Conservation (phyloP, 2,113 vertebrate species). For the Pollimyrus isidori region DNA sequence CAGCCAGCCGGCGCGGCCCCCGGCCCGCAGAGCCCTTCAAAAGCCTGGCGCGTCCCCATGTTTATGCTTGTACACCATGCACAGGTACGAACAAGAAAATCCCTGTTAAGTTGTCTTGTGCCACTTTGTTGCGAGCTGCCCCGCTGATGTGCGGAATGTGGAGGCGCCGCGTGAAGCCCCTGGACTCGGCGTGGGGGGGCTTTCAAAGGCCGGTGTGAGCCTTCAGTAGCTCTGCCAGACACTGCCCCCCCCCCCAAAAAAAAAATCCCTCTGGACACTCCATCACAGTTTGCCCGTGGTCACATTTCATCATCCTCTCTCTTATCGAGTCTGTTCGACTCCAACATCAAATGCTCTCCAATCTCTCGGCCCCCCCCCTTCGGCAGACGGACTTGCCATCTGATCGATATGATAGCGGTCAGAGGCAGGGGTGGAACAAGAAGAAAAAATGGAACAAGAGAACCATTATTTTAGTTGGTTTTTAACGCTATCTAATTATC, state of each 20-base stretch:
- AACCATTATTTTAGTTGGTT: not conserved
- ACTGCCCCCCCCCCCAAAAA: conserved; percentile 28
- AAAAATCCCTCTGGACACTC: conserved; percentile 47
- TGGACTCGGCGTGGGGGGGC: conserved; percentile 38
- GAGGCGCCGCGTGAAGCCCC: conserved; percentile 38
- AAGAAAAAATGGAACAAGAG: not conserved
- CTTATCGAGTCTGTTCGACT: conserved; percentile 49
- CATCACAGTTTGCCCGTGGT: not conserved
- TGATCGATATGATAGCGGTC: not conserved
- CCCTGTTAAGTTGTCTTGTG: conserved; percentile 73
- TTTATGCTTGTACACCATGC: conserved; percentile 49
- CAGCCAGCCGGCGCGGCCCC: not conserved
- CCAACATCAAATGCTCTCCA: conserved; percentile 21
- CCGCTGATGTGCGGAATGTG: conserved; percentile 45
- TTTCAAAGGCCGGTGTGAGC: conserved; percentile 42
- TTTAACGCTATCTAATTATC: not conserved
- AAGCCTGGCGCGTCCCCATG: conserved; percentile 21
- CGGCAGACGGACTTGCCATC: not conserved
- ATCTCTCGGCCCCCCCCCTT: not conserved
- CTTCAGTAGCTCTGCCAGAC: conserved; percentile 36
- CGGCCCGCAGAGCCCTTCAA: not conserved
- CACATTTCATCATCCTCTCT: conserved; percentile 27
- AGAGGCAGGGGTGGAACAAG: not conserved
- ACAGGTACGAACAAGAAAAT: conserved; percentile 78
- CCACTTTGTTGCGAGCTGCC: conserved; percentile 38